Conservation (phyloP, 2,113 vertebrate genomes). For the Bubalus kerabau region DNA sequence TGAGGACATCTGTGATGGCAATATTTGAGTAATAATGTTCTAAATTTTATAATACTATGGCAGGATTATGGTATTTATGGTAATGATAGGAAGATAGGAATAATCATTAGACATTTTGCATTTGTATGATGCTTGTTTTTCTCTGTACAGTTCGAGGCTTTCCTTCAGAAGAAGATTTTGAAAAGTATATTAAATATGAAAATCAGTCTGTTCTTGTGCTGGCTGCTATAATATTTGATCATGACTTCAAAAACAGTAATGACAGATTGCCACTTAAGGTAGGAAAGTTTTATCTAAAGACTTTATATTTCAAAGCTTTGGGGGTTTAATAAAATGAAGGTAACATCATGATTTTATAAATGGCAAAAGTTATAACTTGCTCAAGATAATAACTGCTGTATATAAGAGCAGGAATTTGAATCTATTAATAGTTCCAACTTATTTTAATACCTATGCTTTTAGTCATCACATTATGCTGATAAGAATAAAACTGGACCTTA, state of each 20-base stretch:
- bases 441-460: not conserved
- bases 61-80: not conserved
- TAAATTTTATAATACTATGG: not conserved
- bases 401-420: not conserved
- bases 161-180: slow-evolving; percentile 86
- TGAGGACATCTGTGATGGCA: not conserved
- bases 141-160: slow-evolving; percentile 85
- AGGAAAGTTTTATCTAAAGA: slow-evolving; percentile 27
- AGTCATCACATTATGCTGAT: not conserved
- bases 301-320: not conserved
- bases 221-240: slow-evolving; percentile 89
- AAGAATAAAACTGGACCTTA: not conserved
- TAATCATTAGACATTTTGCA: not conserved
- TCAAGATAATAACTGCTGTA: not conserved
- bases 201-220: slow-evolving; percentile 81
- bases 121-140: not conserved
- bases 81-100: not conserved
- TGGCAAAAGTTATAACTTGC: not conserved
- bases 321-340: not conserved
- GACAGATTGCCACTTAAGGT: slow-evolving; percentile 91
- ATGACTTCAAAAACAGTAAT: slow-evolving; percentile 79
- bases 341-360: not conserved
- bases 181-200: slow-evolving; percentile 84
- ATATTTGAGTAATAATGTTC: not conserved
- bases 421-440: not conserved